Evolutionary conservation across 2,113 vertebrate species (phyloP).

Genomic region (Neolamprologus fasciatus): DNA sequence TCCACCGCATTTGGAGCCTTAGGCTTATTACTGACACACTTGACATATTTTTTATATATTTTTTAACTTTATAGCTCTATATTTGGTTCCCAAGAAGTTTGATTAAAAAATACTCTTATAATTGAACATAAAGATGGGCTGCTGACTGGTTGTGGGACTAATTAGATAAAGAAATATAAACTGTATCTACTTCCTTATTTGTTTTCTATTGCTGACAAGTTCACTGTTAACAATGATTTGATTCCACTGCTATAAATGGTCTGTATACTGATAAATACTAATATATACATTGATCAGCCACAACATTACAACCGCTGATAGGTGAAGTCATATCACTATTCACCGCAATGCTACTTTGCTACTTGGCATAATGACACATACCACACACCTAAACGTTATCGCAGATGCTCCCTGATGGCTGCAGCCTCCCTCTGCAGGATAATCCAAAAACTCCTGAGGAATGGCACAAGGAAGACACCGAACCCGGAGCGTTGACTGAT

Average conservation of each 20-base stretch:
- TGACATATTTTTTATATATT: fast-evolving
- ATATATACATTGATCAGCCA: not conserved
- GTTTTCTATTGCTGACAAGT: fast-evolving
- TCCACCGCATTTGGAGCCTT: not conserved
- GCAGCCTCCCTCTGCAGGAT: not conserved
- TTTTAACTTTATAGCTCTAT: not conserved
- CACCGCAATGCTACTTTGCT: fast-evolving
- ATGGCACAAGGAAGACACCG: fast-evolving
- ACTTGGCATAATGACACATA: not conserved
- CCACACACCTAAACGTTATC: fast-evolving
- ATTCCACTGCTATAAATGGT: fast-evolving
- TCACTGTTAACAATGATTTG: fast-evolving
- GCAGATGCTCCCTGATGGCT: not conserved
- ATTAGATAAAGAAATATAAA: not conserved
- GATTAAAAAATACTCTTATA: not conserved
- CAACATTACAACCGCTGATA: not conserved
- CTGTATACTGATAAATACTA: not conserved
- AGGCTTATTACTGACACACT: not conserved
- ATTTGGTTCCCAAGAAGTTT: not conserved
- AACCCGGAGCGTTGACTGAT: fast-evolving
- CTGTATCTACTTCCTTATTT: not conserved
- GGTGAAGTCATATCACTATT: not conserved
- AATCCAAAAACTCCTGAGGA: not conserved
- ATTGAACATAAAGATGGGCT: fast-evolving
- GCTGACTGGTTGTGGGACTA: not conserved